Evolutionary conservation across 2,888 invertebrate species (phyloP).

Genomic region (Hydraecia micacea): DNA sequence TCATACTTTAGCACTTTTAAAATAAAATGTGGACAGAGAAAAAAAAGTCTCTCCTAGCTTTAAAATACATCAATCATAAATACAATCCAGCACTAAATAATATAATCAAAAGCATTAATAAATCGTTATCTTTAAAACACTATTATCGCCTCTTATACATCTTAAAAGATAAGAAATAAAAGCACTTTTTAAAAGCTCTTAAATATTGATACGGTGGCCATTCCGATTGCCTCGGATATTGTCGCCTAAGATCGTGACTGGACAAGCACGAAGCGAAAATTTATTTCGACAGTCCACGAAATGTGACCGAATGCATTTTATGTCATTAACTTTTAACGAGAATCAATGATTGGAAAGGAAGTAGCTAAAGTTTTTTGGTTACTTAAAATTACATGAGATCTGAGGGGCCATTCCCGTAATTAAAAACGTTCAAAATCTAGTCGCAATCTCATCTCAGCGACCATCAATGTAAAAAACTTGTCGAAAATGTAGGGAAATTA

Average conservation of each 20-base stretch:
- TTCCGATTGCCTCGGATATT: conserved; percentile 60
- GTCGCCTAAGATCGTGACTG: conserved; percentile 77
- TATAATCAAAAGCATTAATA: conserved; percentile 30
- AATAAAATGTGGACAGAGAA: background rate
- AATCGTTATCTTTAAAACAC: conserved; percentile 29
- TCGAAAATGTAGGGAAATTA: too few species aligned
- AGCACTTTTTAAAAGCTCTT: conserved; percentile 64
- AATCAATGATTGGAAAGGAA: conserved; percentile 16
- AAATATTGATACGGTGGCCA: conserved; percentile 66
- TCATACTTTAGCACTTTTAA: background rate
- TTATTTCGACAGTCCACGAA: conserved; percentile 79
- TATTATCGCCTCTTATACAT: conserved; percentile 34
- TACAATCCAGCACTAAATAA: conserved; percentile 10
- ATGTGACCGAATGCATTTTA: conserved; percentile 71
- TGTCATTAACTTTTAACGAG: conserved; percentile 46
- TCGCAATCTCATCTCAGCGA: background rate
- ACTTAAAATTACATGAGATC: background rate
- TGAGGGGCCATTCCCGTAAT: too few species aligned
- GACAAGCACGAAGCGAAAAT: conserved; percentile 78
- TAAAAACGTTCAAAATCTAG: background rate
- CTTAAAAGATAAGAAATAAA: conserved; percentile 59
- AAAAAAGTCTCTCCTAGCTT: background rate
- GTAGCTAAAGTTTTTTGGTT: background rate
- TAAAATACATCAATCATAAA: background rate
- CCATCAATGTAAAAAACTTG: background rate